Evolutionary conservation across 2,888 invertebrate species (phyloP), one percentile per base, ranked within the genome.

Genomic region (Uropetala carovei): DNA sequence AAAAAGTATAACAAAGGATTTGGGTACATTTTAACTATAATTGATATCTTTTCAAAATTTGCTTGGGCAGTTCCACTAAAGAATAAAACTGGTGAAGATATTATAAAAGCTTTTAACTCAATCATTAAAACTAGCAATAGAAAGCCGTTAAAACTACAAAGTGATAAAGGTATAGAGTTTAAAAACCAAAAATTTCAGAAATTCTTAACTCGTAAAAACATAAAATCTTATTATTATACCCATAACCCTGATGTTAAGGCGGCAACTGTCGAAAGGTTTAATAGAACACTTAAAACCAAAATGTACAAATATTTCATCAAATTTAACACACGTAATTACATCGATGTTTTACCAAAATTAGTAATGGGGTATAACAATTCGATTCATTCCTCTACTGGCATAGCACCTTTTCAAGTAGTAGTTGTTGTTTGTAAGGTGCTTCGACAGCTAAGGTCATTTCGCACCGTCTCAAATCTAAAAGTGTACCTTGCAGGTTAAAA

Each of bases 81-180:
- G 43, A 30, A 3, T 2, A 83, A 83, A 43, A 30, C 83, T 43
- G 27, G 30, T 4, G 83, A 83, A 8, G 4, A 43, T 43, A 18
- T 83, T 3, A 83, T 83, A 1, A 43, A 8, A 16, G 83, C 83
- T 30, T 83, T 83, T 43, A 27, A 43, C 9, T 14, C 2, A 30
- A 83, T 83, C 16, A 30, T 83, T 14, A 43, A 16, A 16, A 9
- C 5, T n/a, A n/a, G n/a, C n/a, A n/a, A n/a, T 10, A 84, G 84
- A 13, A 84, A 84, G 57, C 84, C 84, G 5, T 5, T 57, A 8
- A 84, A 84, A 57, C 5, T 84, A 16, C 84, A 84, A n/a, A 84
- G 84, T 11, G 84, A 84, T 84, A 84, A 84, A 57, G 84, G 84
- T 16, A 84, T 57, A n/a, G 84, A 84, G n/a, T 84, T 84, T 13